Conservation (phyloP, 2,113 vertebrate genomes). For the Mirza zaza region DNA sequence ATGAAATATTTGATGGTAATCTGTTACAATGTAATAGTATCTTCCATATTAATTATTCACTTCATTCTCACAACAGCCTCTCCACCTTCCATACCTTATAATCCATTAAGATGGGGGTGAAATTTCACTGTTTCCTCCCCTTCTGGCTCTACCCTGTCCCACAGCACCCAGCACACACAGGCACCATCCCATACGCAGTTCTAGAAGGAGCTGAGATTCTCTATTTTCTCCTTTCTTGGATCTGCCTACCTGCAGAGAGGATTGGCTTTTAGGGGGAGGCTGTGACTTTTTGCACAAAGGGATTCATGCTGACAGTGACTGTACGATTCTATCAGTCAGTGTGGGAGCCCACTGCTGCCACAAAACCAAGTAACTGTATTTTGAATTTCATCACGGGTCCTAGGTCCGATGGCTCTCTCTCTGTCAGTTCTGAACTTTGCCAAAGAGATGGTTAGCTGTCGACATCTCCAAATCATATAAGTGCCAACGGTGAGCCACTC, state of each 20-base stretch:
- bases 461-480: neutral
- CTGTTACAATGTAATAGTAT: neutral
- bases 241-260: neutral
- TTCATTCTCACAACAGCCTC: neutral
- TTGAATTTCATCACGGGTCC: neutral
- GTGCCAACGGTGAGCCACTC: neutral
- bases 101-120: neutral
- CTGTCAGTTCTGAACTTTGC: neutral
- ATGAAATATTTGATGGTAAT: neutral
- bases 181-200: neutral
- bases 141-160: rapidly evolving
- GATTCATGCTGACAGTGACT: neutral
- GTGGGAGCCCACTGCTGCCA: neutral
- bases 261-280: neutral
- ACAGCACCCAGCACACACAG: neutral
- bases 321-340: neutral
- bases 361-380: neutral
- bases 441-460: neutral
- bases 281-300: neutral
- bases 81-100: neutral
- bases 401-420: neutral
- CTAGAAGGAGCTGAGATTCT: neutral
- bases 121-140: neutral
- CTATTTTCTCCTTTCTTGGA: neutral
- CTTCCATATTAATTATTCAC: neutral